Evolutionary conservation across 2,113 vertebrate genomes (phyloP), one percentile per base, ranked within the genome.

Genomic region (Neotoma lepida): DNA sequence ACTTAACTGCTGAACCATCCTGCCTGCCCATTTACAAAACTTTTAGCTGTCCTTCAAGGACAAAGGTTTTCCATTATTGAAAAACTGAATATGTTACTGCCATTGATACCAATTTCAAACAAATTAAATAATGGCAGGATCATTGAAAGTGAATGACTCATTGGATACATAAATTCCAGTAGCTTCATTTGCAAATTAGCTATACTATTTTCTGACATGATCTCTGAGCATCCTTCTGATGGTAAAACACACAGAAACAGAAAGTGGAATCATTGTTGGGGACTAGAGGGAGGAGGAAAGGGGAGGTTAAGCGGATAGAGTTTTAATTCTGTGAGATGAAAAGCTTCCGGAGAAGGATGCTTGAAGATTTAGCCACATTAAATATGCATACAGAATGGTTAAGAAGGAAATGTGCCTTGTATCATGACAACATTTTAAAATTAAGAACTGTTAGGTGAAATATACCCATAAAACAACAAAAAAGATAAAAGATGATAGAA

Each of bases 91-190:
- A 70, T 81, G 30, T 10, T 26, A 88, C 6, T 78, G n/a, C 77
- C 17, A 89, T 3, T 76, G 61, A 91, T 35, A 76, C 17, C 12
- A 66, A 33, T 63, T 93, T 71, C 18, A 92, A 90, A 80, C 61
- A 44, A 51, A 81, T 92, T 85, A 95, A 96, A 93, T 28, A 93
- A 89, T 51, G 39, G 14, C 74, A 89, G 61, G 39, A 84, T 24
- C 28, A 18, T 58, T 76, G 28, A 91, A 94, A 66, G 35, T 64
- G 15, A 51, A 70, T 56, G 58, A 82, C 7, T 76, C 66, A 88
- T 3, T 63, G n/a, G 18, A 94, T 63, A 8, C 61, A 1, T 89
- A 82, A 81, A 1, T 64, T 73, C 24, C 46, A 73, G 39, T 58
- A 46, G 58, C 80, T 78, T 77, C 81, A 74, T 77, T 61, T 88